Evolutionary conservation across 1,140 invertebrate genomes (phyloP), one percentile per base, ranked within the genome.

Genomic region (Metaphire vulgaris): DNA sequence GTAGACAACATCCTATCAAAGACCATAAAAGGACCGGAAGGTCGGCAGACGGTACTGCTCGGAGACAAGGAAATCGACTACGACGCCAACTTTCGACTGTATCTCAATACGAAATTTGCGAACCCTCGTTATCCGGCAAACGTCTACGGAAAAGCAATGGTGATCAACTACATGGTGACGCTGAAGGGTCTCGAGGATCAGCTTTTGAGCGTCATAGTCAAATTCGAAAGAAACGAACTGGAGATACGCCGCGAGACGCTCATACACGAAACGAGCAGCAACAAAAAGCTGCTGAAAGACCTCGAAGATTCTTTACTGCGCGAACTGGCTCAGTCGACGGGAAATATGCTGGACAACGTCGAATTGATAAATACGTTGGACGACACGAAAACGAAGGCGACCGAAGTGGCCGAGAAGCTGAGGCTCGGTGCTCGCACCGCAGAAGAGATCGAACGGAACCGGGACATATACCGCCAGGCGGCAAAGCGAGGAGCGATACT

Each of bases 141-240:
- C n/a, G 89, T 93, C 0, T 96, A 93, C 83, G 90, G 93, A 0
- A 94, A 92, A 83, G 91, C 92, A 0, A 89, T 92, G 78, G 92
- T 97, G 21, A 95, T 97, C 72, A 96, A 97, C 85, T 96, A 93
- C 80, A 94, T 91, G 32, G 92, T 96, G 0, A 96, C 94, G 1
- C 86, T 91, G 34, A 90, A 89, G 0, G 93, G 93, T 69, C 84
- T 97, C 65, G 93, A 96, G 87, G 93, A 95, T 83, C 93, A 96
- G 83, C 86, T 97, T 0, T 85, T 97, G 0, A 92, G 92, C 79
- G 92, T 95, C 0, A 93, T 96, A 0, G 93, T 95, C 0, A 89
- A 91, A 80, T 91, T 90, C 74, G 93, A 95, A 82, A 85, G 92
- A 29, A 82, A 84, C 74, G 86, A 87, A 80, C 79, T 87, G 29